These are phyloP conservation scores for Spermophilus dauricus DNA, from an alignment of 2,113 vertebrate genomes.

Conservation along the genomic window DNA sequence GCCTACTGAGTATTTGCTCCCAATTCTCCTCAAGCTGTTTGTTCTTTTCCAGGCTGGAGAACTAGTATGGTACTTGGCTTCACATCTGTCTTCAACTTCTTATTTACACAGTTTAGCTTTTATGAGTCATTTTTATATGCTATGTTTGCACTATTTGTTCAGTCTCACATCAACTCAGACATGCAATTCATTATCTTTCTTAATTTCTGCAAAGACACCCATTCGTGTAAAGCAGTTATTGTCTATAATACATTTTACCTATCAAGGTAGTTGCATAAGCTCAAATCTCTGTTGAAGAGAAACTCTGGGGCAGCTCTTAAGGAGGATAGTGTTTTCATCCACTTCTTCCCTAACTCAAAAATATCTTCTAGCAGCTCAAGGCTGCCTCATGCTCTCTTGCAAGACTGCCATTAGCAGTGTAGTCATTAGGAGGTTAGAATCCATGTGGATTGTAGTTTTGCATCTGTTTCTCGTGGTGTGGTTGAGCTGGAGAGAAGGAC, in stretches of 20 bases:
- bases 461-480: neutral
- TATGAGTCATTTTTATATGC: neutral
- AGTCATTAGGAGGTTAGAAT: neutral
- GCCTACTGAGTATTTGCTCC: neutral
- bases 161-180: neutral
- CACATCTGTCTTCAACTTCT: neutral
- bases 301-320: neutral
- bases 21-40: neutral
- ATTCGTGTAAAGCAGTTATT: neutral
- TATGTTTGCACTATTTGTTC: neutral
- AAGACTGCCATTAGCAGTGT: neutral
- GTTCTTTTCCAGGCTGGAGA: neutral
- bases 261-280: neutral
- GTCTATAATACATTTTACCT: neutral
- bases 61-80: neutral
- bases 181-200: slow-evolving; percentile 1
- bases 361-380: neutral
- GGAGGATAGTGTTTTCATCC: neutral
- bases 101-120: neutral
- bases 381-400: neutral
- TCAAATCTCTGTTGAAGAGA: neutral
- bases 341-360: neutral
- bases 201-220: slow-evolving; percentile 12
- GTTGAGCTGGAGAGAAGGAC: neutral
- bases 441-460: neutral